Evolutionary conservation across 1,140 invertebrate genomes (phyloP).

Genomic region (Cyrtorhinus lividipennis): DNA sequence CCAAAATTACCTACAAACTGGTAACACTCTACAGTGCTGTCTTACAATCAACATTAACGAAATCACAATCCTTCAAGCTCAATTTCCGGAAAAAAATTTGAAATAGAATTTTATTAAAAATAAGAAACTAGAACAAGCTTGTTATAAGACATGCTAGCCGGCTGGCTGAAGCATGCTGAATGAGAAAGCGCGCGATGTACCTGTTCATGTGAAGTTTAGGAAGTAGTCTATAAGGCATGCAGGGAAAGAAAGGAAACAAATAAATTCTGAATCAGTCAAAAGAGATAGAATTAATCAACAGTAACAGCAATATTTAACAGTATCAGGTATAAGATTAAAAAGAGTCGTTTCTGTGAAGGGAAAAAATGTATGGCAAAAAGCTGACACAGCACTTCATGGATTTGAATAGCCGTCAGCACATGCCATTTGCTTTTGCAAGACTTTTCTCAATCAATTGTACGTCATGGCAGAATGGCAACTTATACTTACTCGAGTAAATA

Average conservation of each 20-base stretch:
- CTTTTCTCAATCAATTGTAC: neutral
- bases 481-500: neutral
- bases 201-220: slow-evolving; percentile 15
- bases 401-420: neutral
- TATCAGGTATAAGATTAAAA: neutral
- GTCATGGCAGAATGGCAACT: neutral
- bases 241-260: slow-evolving; percentile 4
- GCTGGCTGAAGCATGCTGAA: neutral
- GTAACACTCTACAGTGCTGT: no score
- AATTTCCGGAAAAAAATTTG: neutral
- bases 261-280: neutral
- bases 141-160: neutral
- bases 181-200: neutral
- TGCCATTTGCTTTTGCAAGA: neutral
- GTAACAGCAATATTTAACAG: neutral
- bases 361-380: neutral
- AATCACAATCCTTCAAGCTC: neutral
- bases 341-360: slow-evolving; percentile 7
- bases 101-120: neutral
- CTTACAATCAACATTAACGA: neutral
- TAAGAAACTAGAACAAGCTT: neutral
- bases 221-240: slow-evolving; percentile 16
- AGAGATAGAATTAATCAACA: neutral
- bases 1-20: no score
- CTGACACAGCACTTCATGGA: neutral